Base-by-base conservation (phyloP, 2,797 vertebrate species). In the Chrysolophus pictus region DNA sequence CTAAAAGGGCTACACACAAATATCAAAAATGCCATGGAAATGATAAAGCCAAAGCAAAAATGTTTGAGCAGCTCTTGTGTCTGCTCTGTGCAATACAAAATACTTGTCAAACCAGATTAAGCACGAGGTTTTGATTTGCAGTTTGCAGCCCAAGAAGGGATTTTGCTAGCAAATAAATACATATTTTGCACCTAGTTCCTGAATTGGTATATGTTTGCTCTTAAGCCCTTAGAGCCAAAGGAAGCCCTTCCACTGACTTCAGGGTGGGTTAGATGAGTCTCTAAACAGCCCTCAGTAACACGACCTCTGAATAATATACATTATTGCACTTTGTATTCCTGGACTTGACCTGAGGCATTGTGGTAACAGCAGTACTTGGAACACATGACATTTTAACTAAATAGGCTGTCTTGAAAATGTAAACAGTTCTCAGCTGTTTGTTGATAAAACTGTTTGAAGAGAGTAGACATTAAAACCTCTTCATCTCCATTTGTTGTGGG, bases 381-480 rank as follows among this genome's bases (percentile, higher is more conserved):
- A 72, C 1, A 5, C 68, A 76, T 82, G 76, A 60, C 58, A 51
- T 62, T 86, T 88, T 79, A 51, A 84, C 90, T 85, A 60, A 92
- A 82, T 28, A 76, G 28, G 14, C 65, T 65, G 39, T 39, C 85
- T 92, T 82, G 51, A 82, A 93, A 95, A 72, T 14, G 35, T 79
- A 68, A 93, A 88, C 77, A 91, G 26, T 74, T 65, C 71, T 87
- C 85, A 87, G 89, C 67, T 88, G 53, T 53, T 85, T 79, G 80
- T 68, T 91, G 87, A 84, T 65, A 76, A 94, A 90, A 79, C 8
- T 58, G 11, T 87, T 92, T 62, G 76, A 88, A 84, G 76, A 82
- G 33, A 73, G 21, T 41, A 82, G 80, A 73, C 19, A 71, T 73
- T 68, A 68, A 94, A 90, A 60, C 22, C 35, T 65, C 68, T 33